phyloP scores from a whole-genome alignment of 2,797 vertebrate genomes.

The Tapera naevia region DNA sequence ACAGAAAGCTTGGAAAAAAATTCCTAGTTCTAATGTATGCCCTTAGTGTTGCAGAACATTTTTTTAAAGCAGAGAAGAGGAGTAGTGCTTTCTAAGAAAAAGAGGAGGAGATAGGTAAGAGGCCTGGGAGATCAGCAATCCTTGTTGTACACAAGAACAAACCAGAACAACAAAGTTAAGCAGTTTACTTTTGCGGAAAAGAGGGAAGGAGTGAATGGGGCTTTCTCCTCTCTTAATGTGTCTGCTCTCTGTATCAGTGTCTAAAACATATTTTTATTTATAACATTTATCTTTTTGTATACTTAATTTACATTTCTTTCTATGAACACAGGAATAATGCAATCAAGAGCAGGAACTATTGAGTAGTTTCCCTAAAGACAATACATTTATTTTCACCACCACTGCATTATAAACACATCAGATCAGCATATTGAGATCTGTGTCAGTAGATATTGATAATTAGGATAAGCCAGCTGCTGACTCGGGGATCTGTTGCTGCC shows the following conservation, averaged over 20 bases:
- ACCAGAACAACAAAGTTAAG: neutral
- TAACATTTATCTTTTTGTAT: neutral
- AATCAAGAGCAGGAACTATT: neutral
- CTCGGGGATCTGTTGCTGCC: neutral
- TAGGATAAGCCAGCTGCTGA: neutral
- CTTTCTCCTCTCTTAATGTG: neutral
- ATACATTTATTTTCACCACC: neutral
- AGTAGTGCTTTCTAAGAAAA: neutral
- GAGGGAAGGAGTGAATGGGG: neutral
- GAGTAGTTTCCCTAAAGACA: neutral
- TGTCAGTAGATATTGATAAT: neutral
- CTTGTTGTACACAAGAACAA: neutral
- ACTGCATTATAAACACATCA: neutral
- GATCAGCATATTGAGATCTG: neutral
- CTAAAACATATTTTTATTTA: neutral
- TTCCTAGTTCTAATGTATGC: neutral
- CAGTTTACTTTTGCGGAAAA: neutral
- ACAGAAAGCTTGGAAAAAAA: neutral
- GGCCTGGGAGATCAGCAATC: neutral
- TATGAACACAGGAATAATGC: neutral
- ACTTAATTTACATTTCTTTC: conserved; percentile 14
- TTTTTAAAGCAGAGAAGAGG: neutral
- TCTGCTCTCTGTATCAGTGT: neutral
- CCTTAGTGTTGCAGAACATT: neutral
- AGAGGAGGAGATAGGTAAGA: neutral